Evolutionary conservation across 2,113 vertebrate genomes (phyloP), one percentile per base, ranked within the genome.

Genomic region (Stegostoma tigrinum): DNA sequence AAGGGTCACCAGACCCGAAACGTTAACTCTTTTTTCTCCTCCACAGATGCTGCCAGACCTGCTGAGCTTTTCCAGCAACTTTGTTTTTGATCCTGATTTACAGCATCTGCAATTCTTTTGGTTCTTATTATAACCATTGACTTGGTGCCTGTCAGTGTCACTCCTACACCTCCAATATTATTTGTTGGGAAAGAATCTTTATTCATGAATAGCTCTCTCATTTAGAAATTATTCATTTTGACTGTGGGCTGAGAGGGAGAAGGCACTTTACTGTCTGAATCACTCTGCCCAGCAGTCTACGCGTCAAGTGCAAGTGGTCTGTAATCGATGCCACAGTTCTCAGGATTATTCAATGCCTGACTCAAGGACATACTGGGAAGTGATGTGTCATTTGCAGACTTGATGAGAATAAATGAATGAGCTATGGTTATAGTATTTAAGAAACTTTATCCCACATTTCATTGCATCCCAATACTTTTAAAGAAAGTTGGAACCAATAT

Each of bases 311-410:
- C 19, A 93, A 66, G 61, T 38, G 5, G 38, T 17, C 61, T 66
- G 89, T 93, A 93, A 93, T 91, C 24, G 89, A 93, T 93, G 89
- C 19, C 10, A 67, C 61, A 93, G 61, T 93, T 93, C 38, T 93
- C 19, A 38, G 89, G 61, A 66, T 93, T 93, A 93, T n/a, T 93
- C 61, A 93, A 38, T 93, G 89, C 89, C 55, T 66, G 64, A 38
- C 64, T 93, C 61, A 93, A 93, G n/a, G 89, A 34, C 87, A 64
- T 64, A 91, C 0, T 55, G 87, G 87, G 61, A 93, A 66, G 61
- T 38, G 23, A 66, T 93, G 61, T 93, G 89, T 93, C 89, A 93
- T 38, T 66, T 66, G 61, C 89, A 23, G 89, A 93, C 89, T 93
- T 93, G 89, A 93, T 66, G 89, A 93, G 89, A 93, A 93, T 66